A percentile compares a stretch with the other conserved stretches of the same genome.
phyloP scores from a whole-genome alignment of 2,113 vertebrate genomes.

The Xenotilapia caudafasciata region DNA sequence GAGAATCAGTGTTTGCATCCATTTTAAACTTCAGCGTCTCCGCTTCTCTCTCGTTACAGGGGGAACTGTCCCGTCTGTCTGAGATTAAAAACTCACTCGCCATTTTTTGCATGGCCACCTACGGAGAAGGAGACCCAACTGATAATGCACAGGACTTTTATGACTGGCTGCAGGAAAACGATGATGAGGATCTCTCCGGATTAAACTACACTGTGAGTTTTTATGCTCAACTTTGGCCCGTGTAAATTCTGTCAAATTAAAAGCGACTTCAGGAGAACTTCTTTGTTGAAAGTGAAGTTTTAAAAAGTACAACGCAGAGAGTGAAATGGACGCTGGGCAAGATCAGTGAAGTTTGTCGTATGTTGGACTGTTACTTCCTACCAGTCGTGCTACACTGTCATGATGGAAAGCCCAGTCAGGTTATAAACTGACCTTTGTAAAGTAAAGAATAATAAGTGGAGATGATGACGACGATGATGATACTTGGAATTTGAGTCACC shows the following conservation, averaged over 20 bases:
- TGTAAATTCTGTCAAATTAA: not conserved
- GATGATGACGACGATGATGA: not conserved
- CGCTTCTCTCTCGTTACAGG: constrained; percentile 49
- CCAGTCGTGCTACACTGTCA: not conserved
- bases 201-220: constrained; percentile 86
- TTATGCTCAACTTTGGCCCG: not conserved
- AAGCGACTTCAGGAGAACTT: not conserved
- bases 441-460: not conserved
- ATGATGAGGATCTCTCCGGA: constrained; percentile 77
- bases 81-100: constrained; percentile 89
- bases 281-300: not conserved
- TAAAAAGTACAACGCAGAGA: not conserved
- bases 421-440: not conserved
- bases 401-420: not conserved
- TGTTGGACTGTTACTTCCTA: not conserved
- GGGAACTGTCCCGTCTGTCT: constrained; percentile 81
- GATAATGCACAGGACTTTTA: constrained; percentile 98
- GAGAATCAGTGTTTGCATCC: not conserved
- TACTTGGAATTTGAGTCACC: not conserved
- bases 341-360: not conserved
- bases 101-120: constrained; percentile 97
- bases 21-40: not conserved
- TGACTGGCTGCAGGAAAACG: constrained; percentile 91
- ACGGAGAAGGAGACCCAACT: constrained; percentile 92
- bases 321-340: not conserved